phyloP scores from a whole-genome alignment of 2,113 vertebrate genomes.

The Turnix velox region DNA sequence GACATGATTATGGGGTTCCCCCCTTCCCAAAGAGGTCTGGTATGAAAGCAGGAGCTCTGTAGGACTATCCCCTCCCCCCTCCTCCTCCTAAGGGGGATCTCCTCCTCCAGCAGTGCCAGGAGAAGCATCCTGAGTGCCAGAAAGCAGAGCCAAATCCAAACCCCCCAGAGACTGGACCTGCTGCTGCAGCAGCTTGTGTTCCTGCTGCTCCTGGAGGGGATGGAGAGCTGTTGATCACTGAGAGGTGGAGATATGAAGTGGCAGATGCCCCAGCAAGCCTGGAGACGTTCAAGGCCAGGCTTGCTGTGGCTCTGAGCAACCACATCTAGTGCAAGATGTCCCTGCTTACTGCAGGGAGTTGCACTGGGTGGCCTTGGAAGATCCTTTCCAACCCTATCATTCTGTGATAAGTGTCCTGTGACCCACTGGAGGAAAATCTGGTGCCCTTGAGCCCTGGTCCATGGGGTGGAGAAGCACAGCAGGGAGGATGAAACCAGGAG shows the following conservation, averaged over 20 bases:
- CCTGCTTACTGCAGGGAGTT: too few species aligned
- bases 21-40: accelerated
- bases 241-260: too few species aligned
- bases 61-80: too few species aligned
- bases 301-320: accelerated
- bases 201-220: conserved; percentile 40
- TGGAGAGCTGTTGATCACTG: background rate
- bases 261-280: too few species aligned
- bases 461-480: background rate
- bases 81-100: too few species aligned
- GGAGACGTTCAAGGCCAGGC: too few species aligned
- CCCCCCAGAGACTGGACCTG: background rate
- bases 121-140: conserved; percentile 41
- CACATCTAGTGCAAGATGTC: too few species aligned
- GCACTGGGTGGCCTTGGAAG: too few species aligned
- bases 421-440: background rate
- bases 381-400: too few species aligned
- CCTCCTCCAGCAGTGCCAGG: background rate
- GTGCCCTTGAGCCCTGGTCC: background rate
- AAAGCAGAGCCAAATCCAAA: conserved; percentile 32
- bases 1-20: accelerated
- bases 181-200: background rate
- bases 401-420: too few species aligned
- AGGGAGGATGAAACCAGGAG: background rate
- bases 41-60: background rate